Conservation (phyloP, 2,888 invertebrate species). For the Apocheima hispidaria region DNA sequence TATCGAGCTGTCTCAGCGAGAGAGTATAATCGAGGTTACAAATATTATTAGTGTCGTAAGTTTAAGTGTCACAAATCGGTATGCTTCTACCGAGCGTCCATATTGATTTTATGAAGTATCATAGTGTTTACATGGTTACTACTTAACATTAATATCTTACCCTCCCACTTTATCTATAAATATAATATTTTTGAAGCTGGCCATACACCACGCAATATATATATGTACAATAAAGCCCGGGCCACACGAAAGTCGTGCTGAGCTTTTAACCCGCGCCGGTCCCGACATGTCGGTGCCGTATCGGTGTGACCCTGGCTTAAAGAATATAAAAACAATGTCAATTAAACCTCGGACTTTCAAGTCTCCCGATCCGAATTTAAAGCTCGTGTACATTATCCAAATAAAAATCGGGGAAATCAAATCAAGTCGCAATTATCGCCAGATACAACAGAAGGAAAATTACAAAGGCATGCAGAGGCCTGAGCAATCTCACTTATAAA, state of each 20-base stretch:
- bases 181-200: conserved; percentile 61
- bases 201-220: conserved; percentile 51
- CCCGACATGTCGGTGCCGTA: not conserved
- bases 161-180: conserved; percentile 41
- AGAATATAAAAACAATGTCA: conserved; percentile 43
- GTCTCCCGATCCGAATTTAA: conserved; percentile 39
- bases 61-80: not conserved
- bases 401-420: conserved; percentile 42
- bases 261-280: not conserved
- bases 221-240: conserved; percentile 42
- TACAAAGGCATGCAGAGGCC: conserved; percentile 38
- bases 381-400: conserved; percentile 43
- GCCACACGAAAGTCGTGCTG: not conserved
- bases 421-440: conserved; percentile 34
- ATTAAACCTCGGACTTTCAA: conserved; percentile 38
- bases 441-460: conserved; percentile 25
- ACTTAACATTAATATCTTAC: conserved; percentile 37
- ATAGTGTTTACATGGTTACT: conserved; percentile 20
- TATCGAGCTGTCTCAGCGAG: too few relatives aligned
- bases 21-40: not conserved
- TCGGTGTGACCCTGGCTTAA: conserved; percentile 1
- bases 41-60: not conserved
- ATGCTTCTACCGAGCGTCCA: conserved; percentile 2
- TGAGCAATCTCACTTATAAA: conserved; percentile 42
- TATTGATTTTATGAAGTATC: conserved; percentile 7